phyloP scores from a whole-genome alignment of 2,113 vertebrate genomes.

The Oreotrochilus melanogaster region DNA sequence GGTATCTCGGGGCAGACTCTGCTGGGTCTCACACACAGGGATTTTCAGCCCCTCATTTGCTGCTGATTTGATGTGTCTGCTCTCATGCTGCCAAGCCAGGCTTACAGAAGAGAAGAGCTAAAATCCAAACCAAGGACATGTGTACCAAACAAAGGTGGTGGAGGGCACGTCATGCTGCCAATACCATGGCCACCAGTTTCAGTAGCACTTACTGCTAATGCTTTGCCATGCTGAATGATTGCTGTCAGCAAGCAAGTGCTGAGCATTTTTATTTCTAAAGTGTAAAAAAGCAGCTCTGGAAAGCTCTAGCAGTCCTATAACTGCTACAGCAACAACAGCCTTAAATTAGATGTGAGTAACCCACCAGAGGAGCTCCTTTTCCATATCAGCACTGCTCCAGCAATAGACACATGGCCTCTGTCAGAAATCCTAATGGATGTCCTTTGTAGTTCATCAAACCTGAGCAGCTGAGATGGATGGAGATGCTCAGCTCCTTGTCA shows the following conservation, averaged over 20 bases:
- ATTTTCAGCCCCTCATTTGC: neutral
- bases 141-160: neutral
- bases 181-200: fast-evolving
- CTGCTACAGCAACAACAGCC: neutral
- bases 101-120: neutral
- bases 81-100: neutral
- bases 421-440: neutral
- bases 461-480: neutral
- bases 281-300: neutral
- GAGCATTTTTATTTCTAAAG: neutral
- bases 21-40: neutral
- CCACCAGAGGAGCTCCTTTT: neutral
- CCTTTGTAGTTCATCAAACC: neutral
- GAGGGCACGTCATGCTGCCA: neutral
- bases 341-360: neutral
- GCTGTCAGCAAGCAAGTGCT: neutral
- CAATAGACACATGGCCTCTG: neutral
- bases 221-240: neutral
- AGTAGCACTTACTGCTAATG: neutral
- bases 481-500: neutral
- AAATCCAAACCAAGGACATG: neutral
- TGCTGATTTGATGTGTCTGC: neutral
- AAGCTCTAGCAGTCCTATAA: neutral
- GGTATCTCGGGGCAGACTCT: neutral
- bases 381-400: neutral